Percentiles rank a stretch among this genome's conserved stretches.
These are phyloP conservation scores for Caenorhabditis briggsae DNA, from an alignment of 1,140 invertebrate genomes.

Conservation along the genomic window DNA sequence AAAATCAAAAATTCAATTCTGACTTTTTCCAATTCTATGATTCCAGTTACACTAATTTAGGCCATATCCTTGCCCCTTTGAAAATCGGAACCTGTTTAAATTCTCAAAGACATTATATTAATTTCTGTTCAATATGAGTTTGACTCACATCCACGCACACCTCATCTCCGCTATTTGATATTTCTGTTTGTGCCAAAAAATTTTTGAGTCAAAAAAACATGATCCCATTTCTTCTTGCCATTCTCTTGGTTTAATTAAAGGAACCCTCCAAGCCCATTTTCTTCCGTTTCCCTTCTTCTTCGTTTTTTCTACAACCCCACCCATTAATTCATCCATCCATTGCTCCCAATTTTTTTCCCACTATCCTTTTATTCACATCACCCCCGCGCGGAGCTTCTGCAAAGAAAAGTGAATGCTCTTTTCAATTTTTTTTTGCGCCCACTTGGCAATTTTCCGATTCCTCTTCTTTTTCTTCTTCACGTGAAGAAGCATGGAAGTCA, in stretches of 20 bases:
- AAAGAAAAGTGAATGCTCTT: slow-evolving; percentile 18
- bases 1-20: too few relatives aligned
- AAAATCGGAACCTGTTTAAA: too few relatives aligned
- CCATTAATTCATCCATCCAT: background rate
- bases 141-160: background rate
- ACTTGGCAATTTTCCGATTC: background rate
- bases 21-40: too few relatives aligned
- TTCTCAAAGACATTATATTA: background rate
- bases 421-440: background rate
- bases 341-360: background rate
- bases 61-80: too few relatives aligned
- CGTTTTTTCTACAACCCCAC: background rate
- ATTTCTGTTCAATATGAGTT: background rate
- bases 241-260: background rate
- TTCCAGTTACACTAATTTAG: too few relatives aligned
- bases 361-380: slow-evolving; percentile 5
- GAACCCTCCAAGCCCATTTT: background rate
- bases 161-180: slow-evolving; percentile 5
- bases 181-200: background rate
- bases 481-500: background rate
- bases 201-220: slow-evolving; percentile 11
- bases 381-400: slow-evolving; percentile 4
- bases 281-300: background rate
- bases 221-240: background rate
- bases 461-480: too few relatives aligned